Percentiles rank a stretch among this genome's conserved stretches.
Conservation (phyloP, 2,888 invertebrate species). For the Drosophila niveifrons region DNA sequence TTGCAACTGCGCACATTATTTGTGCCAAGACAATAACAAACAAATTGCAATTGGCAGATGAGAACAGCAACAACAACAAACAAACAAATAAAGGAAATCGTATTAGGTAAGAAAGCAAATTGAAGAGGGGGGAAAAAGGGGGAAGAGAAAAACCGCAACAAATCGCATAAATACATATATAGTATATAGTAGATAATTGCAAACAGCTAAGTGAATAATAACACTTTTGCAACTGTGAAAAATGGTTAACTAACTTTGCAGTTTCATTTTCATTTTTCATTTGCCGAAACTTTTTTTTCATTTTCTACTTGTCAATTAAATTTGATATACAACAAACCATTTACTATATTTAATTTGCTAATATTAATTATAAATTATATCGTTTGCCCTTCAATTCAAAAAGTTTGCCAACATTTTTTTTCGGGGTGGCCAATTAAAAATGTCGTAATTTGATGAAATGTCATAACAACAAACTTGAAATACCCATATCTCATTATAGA, state of each 20-base stretch:
- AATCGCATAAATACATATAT: conserved; percentile 13
- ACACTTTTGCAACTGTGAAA: conserved; percentile 15
- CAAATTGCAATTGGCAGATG: conserved; percentile 39
- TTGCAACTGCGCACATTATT: conserved; percentile 66
- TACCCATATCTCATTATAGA: conserved; percentile 30
- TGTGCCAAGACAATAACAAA: conserved; percentile 58
- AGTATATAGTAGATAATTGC: conserved; percentile 42
- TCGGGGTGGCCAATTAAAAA: conserved; percentile 35
- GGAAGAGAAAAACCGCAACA: conserved; percentile 38
- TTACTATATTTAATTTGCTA: neutral
- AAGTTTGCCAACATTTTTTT: conserved; percentile 31
- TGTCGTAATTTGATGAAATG: conserved; percentile 31
- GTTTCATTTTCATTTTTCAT: too few species aligned
- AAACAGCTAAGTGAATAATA: conserved; percentile 31
- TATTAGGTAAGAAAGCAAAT: conserved; percentile 29
- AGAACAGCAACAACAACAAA: conserved; percentile 5
- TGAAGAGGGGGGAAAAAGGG: neutral
- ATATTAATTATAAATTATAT: neutral
- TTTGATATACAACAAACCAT: neutral
- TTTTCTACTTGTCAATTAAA: neutral
- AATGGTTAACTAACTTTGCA: neutral
- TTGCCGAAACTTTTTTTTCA: too few species aligned
- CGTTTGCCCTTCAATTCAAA: conserved; percentile 21
- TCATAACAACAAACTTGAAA: conserved; percentile 1
- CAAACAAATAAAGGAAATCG: conserved; percentile 14